Base-by-base conservation (phyloP, 2,888 invertebrate genomes). In the Watsonalla cultraria region DNA sequence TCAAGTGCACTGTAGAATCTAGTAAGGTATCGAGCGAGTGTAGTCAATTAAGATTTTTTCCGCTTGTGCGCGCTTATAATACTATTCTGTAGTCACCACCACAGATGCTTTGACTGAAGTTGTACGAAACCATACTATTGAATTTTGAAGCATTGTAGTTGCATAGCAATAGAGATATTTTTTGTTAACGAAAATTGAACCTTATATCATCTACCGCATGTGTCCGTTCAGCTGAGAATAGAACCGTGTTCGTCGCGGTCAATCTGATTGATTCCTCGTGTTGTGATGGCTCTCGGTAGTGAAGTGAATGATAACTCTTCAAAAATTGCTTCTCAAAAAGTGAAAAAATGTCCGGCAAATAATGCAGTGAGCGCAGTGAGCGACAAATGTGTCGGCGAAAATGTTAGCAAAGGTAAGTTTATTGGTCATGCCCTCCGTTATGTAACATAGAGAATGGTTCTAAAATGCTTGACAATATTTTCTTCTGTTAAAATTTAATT, bases 281-380 rank as follows among this genome's bases (percentile, higher is more conserved):
- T 91, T 91, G 91, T 91, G 90, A 91, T 91, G 91, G 91, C 91
- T 87, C 90, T 91, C 78, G 91, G 90, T 82, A 86, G 91, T 91
- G 91, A 91, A 89, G 91, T 91, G 91, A 90, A 86, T 86, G 90
- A 90, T 79, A 89, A 86, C 81, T 81, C 84, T 72, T 68, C 86
- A 60, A 90, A 88, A 85, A 86, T 84, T 82, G 70, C 82, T 66
- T 69, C 85, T 53, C 84, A 86, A 70, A 91, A 91, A 86, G 90
- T 91, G 85, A 91, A 90, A 89, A 90, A 89, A 86, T 86, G 83
- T 66, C 83, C 86, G 62, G 74, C 83, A 58, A 83, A 68, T 72
- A 84, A 70, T 78, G 82, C 80, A 72, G 83, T 85, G 76, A 86
- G 75, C 72, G 82, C 80, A 72, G 83, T 85, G 76, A 86, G 75